Evolutionary conservation across 1,140 invertebrate genomes (phyloP).

Genomic region (Andrena cerasifolii): DNA sequence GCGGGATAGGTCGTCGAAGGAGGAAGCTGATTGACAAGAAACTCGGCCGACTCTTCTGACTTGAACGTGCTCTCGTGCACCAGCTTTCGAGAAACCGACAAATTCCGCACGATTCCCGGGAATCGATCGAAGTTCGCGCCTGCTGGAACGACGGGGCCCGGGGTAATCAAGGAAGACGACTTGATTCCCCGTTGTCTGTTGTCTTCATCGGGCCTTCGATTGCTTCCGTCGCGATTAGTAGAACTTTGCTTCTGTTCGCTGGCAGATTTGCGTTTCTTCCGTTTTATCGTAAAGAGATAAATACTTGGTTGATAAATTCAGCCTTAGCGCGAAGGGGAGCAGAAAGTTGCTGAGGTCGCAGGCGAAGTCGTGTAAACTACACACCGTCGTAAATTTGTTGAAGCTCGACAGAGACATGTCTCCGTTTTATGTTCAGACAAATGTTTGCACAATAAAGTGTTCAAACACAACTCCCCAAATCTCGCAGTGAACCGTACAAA

Average conservation of each 20-base stretch:
- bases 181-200: conserved; percentile 46
- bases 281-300: no score
- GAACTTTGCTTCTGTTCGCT: no score
- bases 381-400: no score
- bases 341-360: no score
- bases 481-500: not conserved
- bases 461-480: not conserved
- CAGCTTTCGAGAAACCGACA: conserved; percentile 67
- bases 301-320: no score
- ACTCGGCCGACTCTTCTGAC: conserved; percentile 8
- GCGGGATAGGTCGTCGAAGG: not conserved
- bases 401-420: no score
- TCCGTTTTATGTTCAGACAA: not conserved
- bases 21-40: conserved; percentile 61
- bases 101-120: conserved; percentile 66
- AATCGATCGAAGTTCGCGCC: conserved; percentile 69
- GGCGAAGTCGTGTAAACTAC: no score
- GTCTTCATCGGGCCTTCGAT: conserved; percentile 52
- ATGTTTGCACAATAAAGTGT: not conserved
- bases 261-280: no score
- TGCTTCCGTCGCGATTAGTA: not conserved
- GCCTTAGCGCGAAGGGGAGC: no score
- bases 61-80: not conserved
- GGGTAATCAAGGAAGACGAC: conserved; percentile 61
- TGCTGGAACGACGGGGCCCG: conserved; percentile 45